Conservation (phyloP, 2,888 invertebrate species). For the Pollenia labialis region DNA sequence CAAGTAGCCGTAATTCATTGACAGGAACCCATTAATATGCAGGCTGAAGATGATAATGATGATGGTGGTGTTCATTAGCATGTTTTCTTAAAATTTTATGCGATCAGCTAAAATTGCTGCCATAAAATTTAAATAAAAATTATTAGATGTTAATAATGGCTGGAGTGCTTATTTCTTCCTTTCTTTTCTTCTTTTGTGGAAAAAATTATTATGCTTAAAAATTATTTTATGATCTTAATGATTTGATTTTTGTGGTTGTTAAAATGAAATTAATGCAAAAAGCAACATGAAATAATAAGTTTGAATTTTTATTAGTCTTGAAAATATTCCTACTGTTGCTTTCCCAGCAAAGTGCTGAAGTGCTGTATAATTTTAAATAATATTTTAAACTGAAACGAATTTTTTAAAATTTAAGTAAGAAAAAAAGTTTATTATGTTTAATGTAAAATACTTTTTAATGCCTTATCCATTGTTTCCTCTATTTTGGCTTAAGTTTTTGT, state of each 20-base stretch:
- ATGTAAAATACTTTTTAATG: too few species aligned
- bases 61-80: slow-evolving; percentile 59
- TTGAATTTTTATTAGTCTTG: slow-evolving; percentile 11
- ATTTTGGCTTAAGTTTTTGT: too few species aligned
- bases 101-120: slow-evolving; percentile 55
- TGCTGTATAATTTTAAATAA: background rate
- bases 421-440: too few species aligned
- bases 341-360: background rate
- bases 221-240: slow-evolving; percentile 45
- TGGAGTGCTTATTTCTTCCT: background rate
- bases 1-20: slow-evolving; percentile 67
- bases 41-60: slow-evolving; percentile 37
- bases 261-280: slow-evolving; percentile 11
- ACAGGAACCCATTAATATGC: slow-evolving; percentile 57
- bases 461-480: too few species aligned
- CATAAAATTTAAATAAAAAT: slow-evolving; percentile 53
- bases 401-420: too few species aligned
- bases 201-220: slow-evolving; percentile 20
- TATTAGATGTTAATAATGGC: slow-evolving; percentile 42
- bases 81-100: slow-evolving; percentile 14
- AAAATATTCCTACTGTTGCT: background rate
- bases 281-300: slow-evolving; percentile 5
- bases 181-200: background rate
- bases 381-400: too few species aligned
- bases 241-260: slow-evolving; percentile 19